Percentiles rank a stretch among this genome's conserved stretches.
These are phyloP conservation scores for Rhopalosiphum padi DNA, from an alignment of 1,140 invertebrate genomes.

Conservation along the genomic window DNA sequence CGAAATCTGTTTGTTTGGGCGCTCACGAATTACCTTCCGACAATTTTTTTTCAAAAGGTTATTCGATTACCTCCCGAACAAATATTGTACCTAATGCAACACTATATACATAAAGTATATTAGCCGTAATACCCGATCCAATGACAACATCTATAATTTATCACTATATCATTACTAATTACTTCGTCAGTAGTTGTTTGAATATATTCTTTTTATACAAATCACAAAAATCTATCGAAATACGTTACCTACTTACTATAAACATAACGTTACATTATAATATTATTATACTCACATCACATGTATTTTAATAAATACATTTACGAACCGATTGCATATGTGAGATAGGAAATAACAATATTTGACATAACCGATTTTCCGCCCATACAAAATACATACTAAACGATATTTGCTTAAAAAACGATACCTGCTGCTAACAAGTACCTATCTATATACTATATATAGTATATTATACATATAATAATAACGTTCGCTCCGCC, in stretches of 20 bases:
- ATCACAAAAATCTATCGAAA: neutral
- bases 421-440: neutral
- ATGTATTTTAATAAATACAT: neutral
- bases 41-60: no score
- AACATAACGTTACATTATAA: neutral
- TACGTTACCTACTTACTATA: no score
- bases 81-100: neutral
- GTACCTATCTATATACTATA: neutral
- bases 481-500: neutral
- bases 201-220: neutral
- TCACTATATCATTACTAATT: neutral
- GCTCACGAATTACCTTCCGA: no score
- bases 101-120: neutral
- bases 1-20: no score
- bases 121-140: neutral
- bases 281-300: no score
- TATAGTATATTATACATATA: neutral
- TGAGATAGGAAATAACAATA: neutral
- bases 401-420: neutral
- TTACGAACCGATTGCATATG: neutral
- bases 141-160: neutral
- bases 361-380: conserved; percentile 12
- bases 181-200: no score
- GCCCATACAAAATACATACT: neutral
- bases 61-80: no score